phyloP scores from a whole-genome alignment of 1,140 invertebrate species.

The Pectinophora gossypiella region DNA sequence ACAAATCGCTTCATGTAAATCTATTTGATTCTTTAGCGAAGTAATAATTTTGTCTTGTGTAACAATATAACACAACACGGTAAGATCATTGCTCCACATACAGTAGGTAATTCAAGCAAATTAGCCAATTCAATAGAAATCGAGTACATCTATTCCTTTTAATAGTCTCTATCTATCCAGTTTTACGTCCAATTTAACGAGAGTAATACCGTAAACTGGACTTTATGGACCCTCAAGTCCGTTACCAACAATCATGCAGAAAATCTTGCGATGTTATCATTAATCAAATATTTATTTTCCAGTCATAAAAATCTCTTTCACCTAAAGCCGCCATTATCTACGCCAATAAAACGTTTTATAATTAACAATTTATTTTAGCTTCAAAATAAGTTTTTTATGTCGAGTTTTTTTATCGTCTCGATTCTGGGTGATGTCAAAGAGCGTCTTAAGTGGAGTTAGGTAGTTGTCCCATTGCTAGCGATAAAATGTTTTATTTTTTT shows the following conservation, averaged over 20 bases:
- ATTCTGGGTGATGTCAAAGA: too few species aligned
- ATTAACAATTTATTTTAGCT: slow-evolving; percentile 15
- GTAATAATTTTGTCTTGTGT: too few species aligned
- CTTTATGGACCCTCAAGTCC: neutral
- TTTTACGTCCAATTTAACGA: neutral
- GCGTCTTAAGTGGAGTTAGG: too few species aligned
- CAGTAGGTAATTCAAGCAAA: neutral
- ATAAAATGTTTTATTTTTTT: too few species aligned
- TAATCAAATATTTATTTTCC: slow-evolving; percentile 2
- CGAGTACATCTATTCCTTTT: neutral
- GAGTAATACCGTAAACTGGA: neutral
- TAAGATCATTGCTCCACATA: neutral
- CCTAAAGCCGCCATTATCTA: neutral
- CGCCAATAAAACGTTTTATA: slow-evolving; percentile 14
- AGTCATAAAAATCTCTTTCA: neutral
- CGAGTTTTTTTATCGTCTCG: too few species aligned
- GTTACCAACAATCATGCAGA: neutral
- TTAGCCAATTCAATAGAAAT: neutral
- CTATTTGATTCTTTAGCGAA: too few species aligned
- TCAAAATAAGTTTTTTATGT: too few species aligned
- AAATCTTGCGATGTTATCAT: neutral
- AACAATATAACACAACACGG: too few species aligned
- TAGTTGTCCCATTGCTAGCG: too few species aligned
- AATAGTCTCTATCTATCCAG: neutral
- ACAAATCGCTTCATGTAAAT: too few species aligned